Evolutionary conservation across 2,113 vertebrate genomes (phyloP).

Genomic region (Tachycineta bicolor): DNA sequence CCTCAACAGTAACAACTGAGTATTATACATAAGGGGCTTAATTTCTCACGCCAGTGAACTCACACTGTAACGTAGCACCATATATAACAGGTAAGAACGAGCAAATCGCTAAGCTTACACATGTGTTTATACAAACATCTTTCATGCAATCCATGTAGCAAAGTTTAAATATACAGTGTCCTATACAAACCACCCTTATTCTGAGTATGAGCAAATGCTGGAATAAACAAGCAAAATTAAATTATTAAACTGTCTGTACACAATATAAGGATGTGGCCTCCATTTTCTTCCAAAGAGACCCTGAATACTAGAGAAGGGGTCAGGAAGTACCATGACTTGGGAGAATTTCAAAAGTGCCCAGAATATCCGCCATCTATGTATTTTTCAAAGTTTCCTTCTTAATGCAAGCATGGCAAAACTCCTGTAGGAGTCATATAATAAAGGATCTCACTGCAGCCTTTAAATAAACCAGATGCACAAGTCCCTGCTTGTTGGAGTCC

Average conservation of each 20-base stretch:
- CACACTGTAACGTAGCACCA: not conserved
- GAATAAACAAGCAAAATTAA: not conserved
- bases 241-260: not conserved
- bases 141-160: not conserved
- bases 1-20: not conserved
- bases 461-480: not conserved
- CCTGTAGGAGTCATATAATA: not conserved
- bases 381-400: not conserved
- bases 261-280: fast-evolving
- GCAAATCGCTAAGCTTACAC: not conserved
- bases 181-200: not conserved
- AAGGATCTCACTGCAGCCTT: not conserved
- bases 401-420: not conserved
- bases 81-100: not conserved
- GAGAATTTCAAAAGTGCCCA: not conserved
- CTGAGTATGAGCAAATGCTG: not conserved
- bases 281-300: not conserved
- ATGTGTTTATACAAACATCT: not conserved
- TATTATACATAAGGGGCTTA: fast-evolving
- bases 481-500: no score
- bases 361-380: not conserved
- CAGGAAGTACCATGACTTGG: not conserved
- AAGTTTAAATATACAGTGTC: not conserved
- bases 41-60: not conserved
- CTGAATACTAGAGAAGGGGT: not conserved